These are phyloP conservation scores for Scaptodrosophila lebanonensis DNA, from an alignment of 1,140 invertebrate genomes.

Conservation along the genomic window DNA sequence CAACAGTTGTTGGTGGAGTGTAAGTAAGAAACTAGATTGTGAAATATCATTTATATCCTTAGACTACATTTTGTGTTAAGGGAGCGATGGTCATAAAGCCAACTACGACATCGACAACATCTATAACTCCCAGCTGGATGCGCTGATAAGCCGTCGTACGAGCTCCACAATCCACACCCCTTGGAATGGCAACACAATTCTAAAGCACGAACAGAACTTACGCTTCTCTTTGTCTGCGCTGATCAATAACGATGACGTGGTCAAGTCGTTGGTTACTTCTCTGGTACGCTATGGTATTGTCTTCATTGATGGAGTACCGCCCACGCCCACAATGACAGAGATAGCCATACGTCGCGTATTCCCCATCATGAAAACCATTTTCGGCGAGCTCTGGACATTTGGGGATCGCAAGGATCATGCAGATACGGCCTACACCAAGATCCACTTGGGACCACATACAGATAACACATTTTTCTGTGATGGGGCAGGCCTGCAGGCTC, in stretches of 20 bases:
- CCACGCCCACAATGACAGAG: slow-evolving; percentile 71
- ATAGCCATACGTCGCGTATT: slow-evolving; percentile 63
- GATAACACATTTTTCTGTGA: slow-evolving; percentile 86
- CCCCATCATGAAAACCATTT: slow-evolving; percentile 81
- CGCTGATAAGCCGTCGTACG: slow-evolving; percentile 40
- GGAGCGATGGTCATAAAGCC: slow-evolving; percentile 65
- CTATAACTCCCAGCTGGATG: slow-evolving; percentile 42
- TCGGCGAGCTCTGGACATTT: slow-evolving; percentile 83
- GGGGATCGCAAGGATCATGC: slow-evolving; percentile 79
- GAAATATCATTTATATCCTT: background rate
- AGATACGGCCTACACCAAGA: slow-evolving; percentile 83
- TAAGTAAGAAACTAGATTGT: slow-evolving; percentile 9
- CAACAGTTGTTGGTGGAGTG: slow-evolving; percentile 24
- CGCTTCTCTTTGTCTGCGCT: slow-evolving; percentile 38
- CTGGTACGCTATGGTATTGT: slow-evolving; percentile 65
- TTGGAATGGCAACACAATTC: slow-evolving; percentile 54
- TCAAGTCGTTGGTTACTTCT: slow-evolving; percentile 39
- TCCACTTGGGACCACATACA: slow-evolving; percentile 79
- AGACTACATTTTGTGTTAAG: too few relatives aligned
- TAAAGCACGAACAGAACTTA: slow-evolving; percentile 46
- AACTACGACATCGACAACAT: slow-evolving; percentile 55
- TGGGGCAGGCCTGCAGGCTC: slow-evolving; percentile 84
- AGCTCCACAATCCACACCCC: slow-evolving; percentile 38
- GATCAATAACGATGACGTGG: slow-evolving; percentile 37
- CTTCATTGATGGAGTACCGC: slow-evolving; percentile 65